Evolutionary conservation across 2,888 invertebrate genomes (phyloP).

Genomic region (Mechanitis messenoides): DNA sequence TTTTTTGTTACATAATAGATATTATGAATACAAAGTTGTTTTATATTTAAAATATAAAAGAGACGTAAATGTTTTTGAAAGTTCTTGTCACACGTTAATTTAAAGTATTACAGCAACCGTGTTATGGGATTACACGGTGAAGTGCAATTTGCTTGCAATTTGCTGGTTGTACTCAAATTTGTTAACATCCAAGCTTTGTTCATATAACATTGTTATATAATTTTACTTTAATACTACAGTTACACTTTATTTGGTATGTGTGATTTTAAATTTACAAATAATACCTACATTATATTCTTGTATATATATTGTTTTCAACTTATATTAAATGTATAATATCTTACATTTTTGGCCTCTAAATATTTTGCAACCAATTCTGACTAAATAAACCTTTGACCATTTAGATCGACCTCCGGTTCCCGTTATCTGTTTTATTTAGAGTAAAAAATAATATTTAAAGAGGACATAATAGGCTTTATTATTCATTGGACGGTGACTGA

Average conservation of each 20-base stretch:
- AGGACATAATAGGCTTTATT: constrained; percentile 25
- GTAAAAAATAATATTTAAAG: constrained; percentile 26
- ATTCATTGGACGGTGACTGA: constrained; percentile 27
- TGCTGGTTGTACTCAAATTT: constrained; percentile 1
- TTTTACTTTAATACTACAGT: background rate
- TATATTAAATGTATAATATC: no score
- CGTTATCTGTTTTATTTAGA: constrained; percentile 21
- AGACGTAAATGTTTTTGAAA: background rate
- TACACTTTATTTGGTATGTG: background rate
- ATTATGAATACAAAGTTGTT: no score
- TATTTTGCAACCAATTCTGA: constrained; percentile 9
- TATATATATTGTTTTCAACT: no score
- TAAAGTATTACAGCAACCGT: constrained; percentile 6
- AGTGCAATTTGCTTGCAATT: constrained; percentile 2
- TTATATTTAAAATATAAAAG: background rate
- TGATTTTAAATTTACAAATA: background rate
- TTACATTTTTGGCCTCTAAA: no score
- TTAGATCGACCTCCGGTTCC: constrained; percentile 28
- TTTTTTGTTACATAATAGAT: no score
- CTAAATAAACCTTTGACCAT: constrained; percentile 22
- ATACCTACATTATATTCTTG: no score
- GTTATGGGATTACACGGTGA: constrained; percentile 5
- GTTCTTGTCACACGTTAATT: constrained; percentile 1
- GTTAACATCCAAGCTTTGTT: background rate
- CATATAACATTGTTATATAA: background rate